Base-by-base conservation (phyloP, 2,113 vertebrate genomes). In the Lepus europaeus region DNA sequence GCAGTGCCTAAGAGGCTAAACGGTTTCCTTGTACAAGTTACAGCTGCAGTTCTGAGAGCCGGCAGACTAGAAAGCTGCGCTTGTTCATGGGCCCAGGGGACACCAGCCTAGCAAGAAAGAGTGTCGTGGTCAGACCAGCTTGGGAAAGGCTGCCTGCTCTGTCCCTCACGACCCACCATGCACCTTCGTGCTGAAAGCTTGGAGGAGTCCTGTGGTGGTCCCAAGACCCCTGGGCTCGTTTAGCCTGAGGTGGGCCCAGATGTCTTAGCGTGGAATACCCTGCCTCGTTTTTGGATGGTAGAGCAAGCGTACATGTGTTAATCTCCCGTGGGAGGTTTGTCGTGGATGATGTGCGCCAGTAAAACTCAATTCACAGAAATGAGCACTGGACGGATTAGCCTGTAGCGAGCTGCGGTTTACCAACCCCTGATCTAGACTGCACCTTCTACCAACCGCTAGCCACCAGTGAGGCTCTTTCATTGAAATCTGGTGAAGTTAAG, bases 181-280 rank as follows among this genome's bases (percentile, higher is more conserved):
- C 27, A 70, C 29, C 27, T 13, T 6, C 13, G 23, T 5, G 25
- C 25, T 0, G 49, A 70, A 53, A 45, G 78, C 73, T 7, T 36
- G 1, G 14, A 59, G 11, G 27, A 22, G 14, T 74, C 23, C 39
- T 13, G 0, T 23, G 5, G 0, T 31, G 19, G 19, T 49, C 49
- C 12, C 19, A n/a, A 14, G 69, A 51, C 13, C 45, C 39, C 56
- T 87, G 66, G 20, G 22, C 10, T 22, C 82, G 8, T 87, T 31
- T 66, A 66, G 31, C 39, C 17, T 27, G 14, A 27, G 23, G 23
- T 51, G 36, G 13, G 9, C n/a, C 61, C 17, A 7, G 51, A 2
- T n/a, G 25, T 11, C 36, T 79, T 53, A 16, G 27, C 19, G 1
- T 59, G 33, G 78, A 78, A 6, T 69, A 5, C 16, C 39, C 79